These are phyloP conservation scores for Blera fallax DNA, from an alignment of 2,888 invertebrate genomes.

Conservation along the genomic window DNA sequence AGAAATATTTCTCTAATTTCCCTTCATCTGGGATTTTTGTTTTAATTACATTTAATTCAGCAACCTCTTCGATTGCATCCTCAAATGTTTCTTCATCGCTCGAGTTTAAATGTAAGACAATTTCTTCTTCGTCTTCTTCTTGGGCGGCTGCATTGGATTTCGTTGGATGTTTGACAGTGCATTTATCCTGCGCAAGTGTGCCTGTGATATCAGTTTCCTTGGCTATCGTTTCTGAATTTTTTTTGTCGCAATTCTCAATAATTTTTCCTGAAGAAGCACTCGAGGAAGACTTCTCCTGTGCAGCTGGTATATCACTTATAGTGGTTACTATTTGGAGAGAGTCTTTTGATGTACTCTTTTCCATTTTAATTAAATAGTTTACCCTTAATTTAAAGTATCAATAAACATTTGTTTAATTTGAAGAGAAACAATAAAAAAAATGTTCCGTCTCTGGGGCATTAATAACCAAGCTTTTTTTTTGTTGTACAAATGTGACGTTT, in stretches of 20 bases:
- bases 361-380: slow-evolving; percentile 17
- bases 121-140: slow-evolving; percentile 9
- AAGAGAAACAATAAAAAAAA: slow-evolving; percentile 11
- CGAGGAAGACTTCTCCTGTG: neutral
- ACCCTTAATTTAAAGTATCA: neutral
- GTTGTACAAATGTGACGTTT: slow-evolving; percentile 43
- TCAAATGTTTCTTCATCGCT: slow-evolving; percentile 32
- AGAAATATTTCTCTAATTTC: slow-evolving; percentile 41
- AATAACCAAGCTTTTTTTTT: slow-evolving; percentile 43
- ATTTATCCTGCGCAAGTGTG: slow-evolving; percentile 17
- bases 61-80: neutral
- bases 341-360: neutral
- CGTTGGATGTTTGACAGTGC: neutral
- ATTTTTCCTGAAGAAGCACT: neutral
- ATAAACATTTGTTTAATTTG: slow-evolving; percentile 21
- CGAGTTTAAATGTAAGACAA: neutral
- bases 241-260: neutral
- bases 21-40: neutral
- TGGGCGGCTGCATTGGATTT: neutral
- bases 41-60: neutral
- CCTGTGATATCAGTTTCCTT: neutral
- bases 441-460: slow-evolving; percentile 27
- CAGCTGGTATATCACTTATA: neutral
- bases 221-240: neutral
- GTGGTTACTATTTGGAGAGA: neutral